A percentile compares a stretch with the other conserved stretches of the same genome.
phyloP scores from a whole-genome alignment of 2,888 invertebrate genomes.

The Cetonia aurata region DNA sequence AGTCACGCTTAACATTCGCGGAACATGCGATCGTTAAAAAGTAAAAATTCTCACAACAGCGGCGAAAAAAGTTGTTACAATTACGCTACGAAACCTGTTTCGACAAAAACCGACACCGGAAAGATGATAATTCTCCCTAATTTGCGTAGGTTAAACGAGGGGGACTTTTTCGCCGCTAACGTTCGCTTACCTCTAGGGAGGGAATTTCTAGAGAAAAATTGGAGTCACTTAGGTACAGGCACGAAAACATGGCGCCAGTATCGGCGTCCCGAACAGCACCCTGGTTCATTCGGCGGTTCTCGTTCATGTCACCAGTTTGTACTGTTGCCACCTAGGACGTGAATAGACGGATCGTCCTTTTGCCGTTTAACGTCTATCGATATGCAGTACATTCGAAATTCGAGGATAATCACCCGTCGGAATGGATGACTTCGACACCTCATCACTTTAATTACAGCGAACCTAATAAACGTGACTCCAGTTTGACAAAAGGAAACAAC shows the following conservation, averaged over 20 bases:
- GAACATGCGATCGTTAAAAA: slow-evolving; percentile 30
- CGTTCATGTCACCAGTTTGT: slow-evolving; percentile 44
- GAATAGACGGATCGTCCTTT: slow-evolving; percentile 4
- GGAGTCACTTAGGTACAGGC: slow-evolving; percentile 47
- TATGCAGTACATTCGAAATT: slow-evolving; percentile 3
- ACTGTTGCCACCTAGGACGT: slow-evolving; percentile 36
- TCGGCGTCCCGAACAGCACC: slow-evolving; percentile 47
- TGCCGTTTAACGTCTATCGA: slow-evolving; percentile 29
- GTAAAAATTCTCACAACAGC: slow-evolving; percentile 15
- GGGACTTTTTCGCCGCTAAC: slow-evolving; percentile 5
- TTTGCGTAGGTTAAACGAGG: slow-evolving; percentile 8
- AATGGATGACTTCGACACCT: slow-evolving; percentile 10
- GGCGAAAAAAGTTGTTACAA: slow-evolving; percentile 9
- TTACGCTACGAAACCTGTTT: neutral
- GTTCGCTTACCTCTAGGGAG: neutral
- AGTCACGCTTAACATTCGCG: slow-evolving; percentile 25
- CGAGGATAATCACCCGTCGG: slow-evolving; percentile 8
- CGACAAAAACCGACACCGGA: neutral
- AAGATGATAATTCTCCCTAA: slow-evolving; percentile 22
- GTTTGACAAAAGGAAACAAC: neutral
- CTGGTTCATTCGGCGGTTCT: slow-evolving; percentile 33
- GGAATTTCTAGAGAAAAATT: slow-evolving; percentile 20
- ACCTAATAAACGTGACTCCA: neutral
- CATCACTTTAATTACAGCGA: slow-evolving; percentile 23
- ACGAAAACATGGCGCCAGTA: slow-evolving; percentile 48